These are phyloP conservation scores for Phalangium opilio DNA, from an alignment of 2,888 invertebrate genomes.

Conservation along the genomic window DNA sequence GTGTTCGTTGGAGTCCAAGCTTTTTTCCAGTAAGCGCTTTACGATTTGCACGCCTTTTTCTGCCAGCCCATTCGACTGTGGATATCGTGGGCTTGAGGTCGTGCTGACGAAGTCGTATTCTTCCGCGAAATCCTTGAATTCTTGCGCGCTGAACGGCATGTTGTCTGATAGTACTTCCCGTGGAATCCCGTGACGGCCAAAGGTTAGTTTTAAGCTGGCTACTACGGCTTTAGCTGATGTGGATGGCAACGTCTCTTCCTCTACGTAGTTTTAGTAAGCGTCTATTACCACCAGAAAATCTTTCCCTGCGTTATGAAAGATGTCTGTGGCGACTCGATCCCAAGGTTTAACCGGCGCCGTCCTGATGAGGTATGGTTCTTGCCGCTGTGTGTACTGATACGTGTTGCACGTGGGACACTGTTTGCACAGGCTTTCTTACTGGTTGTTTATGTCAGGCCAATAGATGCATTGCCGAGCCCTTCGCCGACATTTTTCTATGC, in stretches of 20 bases:
- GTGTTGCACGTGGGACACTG: not conserved
- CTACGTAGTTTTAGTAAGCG: constrained; percentile 1
- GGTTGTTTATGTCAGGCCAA: not conserved
- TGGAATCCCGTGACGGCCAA: constrained; percentile 3
- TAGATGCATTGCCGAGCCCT: not conserved
- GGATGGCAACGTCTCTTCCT: not conserved
- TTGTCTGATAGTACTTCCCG: not conserved
- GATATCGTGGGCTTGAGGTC: constrained; percentile 1
- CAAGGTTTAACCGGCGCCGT: not conserved
- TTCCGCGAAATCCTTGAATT: not conserved
- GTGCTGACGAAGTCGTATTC: constrained; percentile 1
- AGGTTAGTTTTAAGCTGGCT: not conserved
- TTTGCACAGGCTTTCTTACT: not conserved
- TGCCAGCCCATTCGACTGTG: constrained; percentile 5
- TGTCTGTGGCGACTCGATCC: not conserved
- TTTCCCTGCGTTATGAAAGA: not conserved
- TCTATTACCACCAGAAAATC: not conserved
- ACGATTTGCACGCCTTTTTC: constrained; percentile 6
- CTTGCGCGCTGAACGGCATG: constrained; percentile 3
- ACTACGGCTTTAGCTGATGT: constrained; percentile 2
- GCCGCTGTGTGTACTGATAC: not conserved
- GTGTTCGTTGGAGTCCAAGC: not conserved
- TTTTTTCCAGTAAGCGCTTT: constrained; percentile 5
- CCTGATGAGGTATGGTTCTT: not conserved
- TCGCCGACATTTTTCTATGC: not conserved